Base-by-base conservation (phyloP, 53 echinoderm and acorn worm species). In the Astropecten irregularis region DNA sequence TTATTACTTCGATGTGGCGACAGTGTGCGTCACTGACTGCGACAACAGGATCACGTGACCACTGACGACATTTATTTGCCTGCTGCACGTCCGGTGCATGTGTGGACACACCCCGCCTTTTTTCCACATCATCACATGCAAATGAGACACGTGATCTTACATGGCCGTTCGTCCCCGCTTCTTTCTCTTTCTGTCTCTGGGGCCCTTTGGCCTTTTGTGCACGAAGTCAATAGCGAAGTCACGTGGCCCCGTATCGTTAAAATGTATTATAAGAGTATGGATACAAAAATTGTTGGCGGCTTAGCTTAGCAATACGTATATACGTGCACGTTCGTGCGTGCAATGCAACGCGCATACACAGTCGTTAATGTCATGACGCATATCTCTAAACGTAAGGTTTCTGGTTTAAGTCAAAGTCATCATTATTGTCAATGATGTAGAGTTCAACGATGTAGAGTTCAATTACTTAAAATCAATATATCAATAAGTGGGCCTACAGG, bases 191-290 rank as follows among this genome's bases (percentile, higher is more conserved):
- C 56, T 26, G 58, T n/a, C 42, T 42, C 42, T 42, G 42, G 11
- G 39, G 61, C 61, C 79, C 79, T 79, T 62, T 79, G 79, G 79
- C 79, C 79, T 79, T 79, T 61, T 79, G 79, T 61, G 79, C 79
- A 79, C 40, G 79, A 48, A 79, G 79, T 79, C 79, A 62, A 62
- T 79, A 79, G 18, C 11, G 40, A 47, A 48, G 79, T 60, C 79
- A 79, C 79, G 79, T 79, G 79, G 61, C 62, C 19, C 32, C 40
- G 47, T 61, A 48, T 62, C 47, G 62, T 8, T 62, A 39, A 32
- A 77, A 74, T 54, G 39, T 39, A 38, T 52, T 54, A 62, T 39
- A 36, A 13, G 73, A 52, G 52, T 73, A 74, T 79, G 79, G 79
- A 60, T 60, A 79, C 62, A 79, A 33, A 42, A 60, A 52, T 42